These are phyloP conservation scores for Salvelinus namaycush DNA, from an alignment of 2,113 vertebrate genomes.

Conservation along the genomic window DNA sequence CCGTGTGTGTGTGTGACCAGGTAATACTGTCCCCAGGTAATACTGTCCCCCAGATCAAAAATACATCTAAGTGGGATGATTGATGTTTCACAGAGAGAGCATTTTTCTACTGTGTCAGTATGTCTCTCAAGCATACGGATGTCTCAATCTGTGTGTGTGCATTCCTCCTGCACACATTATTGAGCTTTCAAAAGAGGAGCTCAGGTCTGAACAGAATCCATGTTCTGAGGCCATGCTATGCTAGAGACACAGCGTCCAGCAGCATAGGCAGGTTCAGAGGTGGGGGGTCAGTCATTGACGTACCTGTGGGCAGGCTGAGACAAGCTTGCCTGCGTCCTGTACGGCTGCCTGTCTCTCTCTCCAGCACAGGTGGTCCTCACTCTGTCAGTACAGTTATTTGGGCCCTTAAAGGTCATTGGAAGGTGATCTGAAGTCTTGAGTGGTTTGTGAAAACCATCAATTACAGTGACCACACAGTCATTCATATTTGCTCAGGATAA, in stretches of 20 bases:
- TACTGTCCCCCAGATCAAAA: too few relatives aligned
- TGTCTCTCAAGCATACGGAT: conserved; percentile 18
- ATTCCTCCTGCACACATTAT: too few relatives aligned
- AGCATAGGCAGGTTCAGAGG: conserved; percentile 39
- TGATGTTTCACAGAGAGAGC: conserved; percentile 24
- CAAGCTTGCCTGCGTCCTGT: conserved; percentile 20
- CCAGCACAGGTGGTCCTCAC: conserved; percentile 43
- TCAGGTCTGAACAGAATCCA: conserved; percentile 30
- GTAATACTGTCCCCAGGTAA: too few relatives aligned
- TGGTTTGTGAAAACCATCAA: conserved; percentile 29
- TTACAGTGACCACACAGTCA: conserved; percentile 3
- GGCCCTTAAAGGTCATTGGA: conserved; percentile 42
- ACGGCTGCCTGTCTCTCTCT: conserved; percentile 13
- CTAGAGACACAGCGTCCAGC: conserved; percentile 29
- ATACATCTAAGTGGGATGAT: too few relatives aligned
- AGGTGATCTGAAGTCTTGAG: conserved; percentile 37
- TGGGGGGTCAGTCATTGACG: conserved; percentile 39
- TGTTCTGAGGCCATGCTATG: conserved; percentile 37
- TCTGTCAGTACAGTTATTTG: conserved; percentile 55
- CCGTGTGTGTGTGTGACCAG: too few relatives aligned
- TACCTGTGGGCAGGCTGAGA: conserved; percentile 47
- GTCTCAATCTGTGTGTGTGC: conserved; percentile 31
- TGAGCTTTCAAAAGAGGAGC: too few relatives aligned
- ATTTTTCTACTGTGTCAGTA: conserved; percentile 38
- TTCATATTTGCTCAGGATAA: conserved; percentile 17